A percentile compares a stretch with the other conserved stretches of the same genome.
These are phyloP conservation scores for Andrena camellia DNA, from an alignment of 2,888 invertebrate species.

Conservation along the genomic window DNA sequence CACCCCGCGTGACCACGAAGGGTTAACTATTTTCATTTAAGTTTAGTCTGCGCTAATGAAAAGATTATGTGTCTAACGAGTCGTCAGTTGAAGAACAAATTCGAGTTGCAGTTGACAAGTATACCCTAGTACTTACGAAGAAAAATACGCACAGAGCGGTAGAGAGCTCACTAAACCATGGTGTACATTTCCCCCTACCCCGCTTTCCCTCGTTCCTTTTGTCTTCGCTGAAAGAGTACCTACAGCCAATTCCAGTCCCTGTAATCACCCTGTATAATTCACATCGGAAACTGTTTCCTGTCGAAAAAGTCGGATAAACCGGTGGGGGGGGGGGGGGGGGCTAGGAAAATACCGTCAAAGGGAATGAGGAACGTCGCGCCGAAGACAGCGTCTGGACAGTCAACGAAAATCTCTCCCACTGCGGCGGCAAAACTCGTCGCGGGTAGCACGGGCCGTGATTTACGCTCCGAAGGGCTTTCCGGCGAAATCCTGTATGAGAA, in stretches of 20 bases:
- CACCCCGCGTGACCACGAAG: no score
- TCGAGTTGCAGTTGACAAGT: no score
- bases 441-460: neutral
- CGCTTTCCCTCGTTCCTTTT: no score
- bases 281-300: neutral
- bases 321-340: no score
- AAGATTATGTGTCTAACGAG: no score
- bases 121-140: no score
- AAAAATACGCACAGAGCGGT: no score
- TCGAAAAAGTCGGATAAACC: neutral
- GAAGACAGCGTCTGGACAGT: neutral
- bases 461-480: neutral
- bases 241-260: neutral
- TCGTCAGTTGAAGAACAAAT: no score
- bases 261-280: neutral
- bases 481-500: conserved; percentile 27
- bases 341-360: neutral
- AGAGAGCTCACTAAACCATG: no score
- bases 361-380: neutral
- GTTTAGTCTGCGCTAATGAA: no score
- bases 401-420: neutral
- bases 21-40: no score
- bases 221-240: neutral
- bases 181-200: no score
- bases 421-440: neutral